These are phyloP conservation scores for Chaitophorus viminalis DNA, from an alignment of 2,888 invertebrate genomes.

Conservation along the genomic window DNA sequence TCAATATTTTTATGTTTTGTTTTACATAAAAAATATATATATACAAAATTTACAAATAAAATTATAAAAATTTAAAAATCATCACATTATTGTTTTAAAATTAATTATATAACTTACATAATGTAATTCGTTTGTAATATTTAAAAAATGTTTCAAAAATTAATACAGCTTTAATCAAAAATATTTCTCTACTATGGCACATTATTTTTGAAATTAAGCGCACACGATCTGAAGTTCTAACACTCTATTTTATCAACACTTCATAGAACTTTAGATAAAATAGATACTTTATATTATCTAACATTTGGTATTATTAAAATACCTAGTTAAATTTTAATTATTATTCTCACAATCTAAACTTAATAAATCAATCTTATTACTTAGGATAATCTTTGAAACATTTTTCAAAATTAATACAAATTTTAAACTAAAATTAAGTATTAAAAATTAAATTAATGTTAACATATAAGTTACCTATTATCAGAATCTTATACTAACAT, in stretches of 20 bases:
- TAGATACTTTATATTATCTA: conserved; percentile 19
- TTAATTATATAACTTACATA: conserved; percentile 6
- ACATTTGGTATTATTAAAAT: not conserved
- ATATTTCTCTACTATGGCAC: conserved; percentile 56
- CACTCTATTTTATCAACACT: not conserved
- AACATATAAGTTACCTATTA: conserved; percentile 12
- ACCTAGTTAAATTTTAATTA: conserved; percentile 3
- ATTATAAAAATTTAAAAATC: conserved; percentile 10
- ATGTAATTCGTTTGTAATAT: conserved; percentile 40
- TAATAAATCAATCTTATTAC: conserved; percentile 10
- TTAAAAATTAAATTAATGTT: conserved; percentile 13
- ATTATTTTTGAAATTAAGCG: conserved; percentile 22
- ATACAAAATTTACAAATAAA: conserved; percentile 46
- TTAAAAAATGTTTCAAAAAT: conserved; percentile 62
- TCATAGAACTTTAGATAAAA: conserved; percentile 10
- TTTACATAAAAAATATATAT: conserved; percentile 46
- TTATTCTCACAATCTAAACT: not conserved
- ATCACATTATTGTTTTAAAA: conserved; percentile 29
- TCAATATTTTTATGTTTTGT: conserved; percentile 27
- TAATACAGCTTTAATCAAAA: conserved; percentile 38
- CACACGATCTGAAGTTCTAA: not conserved
- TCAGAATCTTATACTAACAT: conserved; percentile 4
- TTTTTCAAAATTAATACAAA: conserved; percentile 52
- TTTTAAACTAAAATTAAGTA: conserved; percentile 13
- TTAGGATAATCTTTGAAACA: conserved; percentile 55